Evolutionary conservation across 2,888 invertebrate genomes (phyloP), one percentile per base, ranked within the genome.

Genomic region (Hypomecis atomaria): DNA sequence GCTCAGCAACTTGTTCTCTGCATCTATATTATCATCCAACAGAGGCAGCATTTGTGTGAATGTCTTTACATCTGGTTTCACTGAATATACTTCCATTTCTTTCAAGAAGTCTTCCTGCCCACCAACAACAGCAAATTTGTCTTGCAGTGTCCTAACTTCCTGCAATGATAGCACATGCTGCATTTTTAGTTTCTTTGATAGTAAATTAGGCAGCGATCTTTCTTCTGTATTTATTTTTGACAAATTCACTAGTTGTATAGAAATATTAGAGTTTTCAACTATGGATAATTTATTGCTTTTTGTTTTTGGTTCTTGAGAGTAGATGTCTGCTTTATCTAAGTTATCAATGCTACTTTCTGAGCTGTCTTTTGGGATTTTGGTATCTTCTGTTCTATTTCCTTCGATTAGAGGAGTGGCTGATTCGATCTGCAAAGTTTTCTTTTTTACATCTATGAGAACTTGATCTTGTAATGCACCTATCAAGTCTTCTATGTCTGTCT

Each of bases 101-200:
- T 94, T 87, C 0, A 99, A 81, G 76, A 98, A 95, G n/a, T 96
- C 96, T 0, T 94, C 93, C 44, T 94, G 88, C 0, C 98, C 98
- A 13, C 99, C 99, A 43, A 98, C 86, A 36, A 98, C 88, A 36
- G 96, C 88, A 78, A 98, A 94, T 72, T 96, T 94, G 74, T 96
- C 96, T 77, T 94, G 94, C 1, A 94, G 85, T 55, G 91, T 92
- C 37, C 84, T 88, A 0, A 96, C 89, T 82, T 95, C 94, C 71
- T 93, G 86, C 33, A 96, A 78, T 9, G 93, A 85, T 54, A 95
- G 80, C 55, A 96, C 92, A 75, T 94, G 93, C 5, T 95, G 94
- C 71, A 96, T 86, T 77, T 94, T 90, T 50, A 96, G 94, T 37
- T 82, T 78, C 61, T 78, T 86, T 10, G 94, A 93, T 70, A 97